Base-by-base conservation (phyloP, 2,888 invertebrate species). In the Phortica okadai region DNA sequence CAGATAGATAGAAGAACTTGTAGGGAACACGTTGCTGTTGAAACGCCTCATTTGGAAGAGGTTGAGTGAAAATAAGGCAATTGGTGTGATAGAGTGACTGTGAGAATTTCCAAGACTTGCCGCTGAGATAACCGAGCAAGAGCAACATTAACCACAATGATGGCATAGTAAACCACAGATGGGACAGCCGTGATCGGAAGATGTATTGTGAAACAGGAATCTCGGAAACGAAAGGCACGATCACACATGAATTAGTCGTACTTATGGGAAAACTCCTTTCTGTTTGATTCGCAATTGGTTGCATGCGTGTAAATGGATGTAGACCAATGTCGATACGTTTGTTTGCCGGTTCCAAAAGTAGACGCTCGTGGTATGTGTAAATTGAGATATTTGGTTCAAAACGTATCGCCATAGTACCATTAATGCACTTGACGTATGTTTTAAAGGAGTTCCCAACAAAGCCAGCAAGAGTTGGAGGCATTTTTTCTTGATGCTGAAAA, bases 261-360 rank as follows among this genome's bases (percentile, higher is more conserved):
- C 42, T 41, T 11, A 66, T 2, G 42, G 66, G 66, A 10, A 41
- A 42, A 66, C 41, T 66, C 6, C 4, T 16, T 6, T n/a, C 41
- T 5, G 66, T 66, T 10, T n/a, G 14, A 41, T 66, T 66, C 1
- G 66, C 14, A 6, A 41, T 42, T 1, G 7, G 42, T 66, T 33
- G 11, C 66, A 66, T 66, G 6, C 10, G 14, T 2, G 66, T 66
- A 21, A 66, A 41, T 11, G 66, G 66, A 66, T 66, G 33, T 3
- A 66, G 8, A 41, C 66, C 33, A 10, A 66, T 66, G 11, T 66
- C 41, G 66, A 66, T n/a, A 41, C 42, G 66, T 14, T 66, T 66
- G 21, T 21, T 1, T 14, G 11, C 16, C 1, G 42, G 41, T 14
- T 66, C 14, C n/a, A 66, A 6, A 3, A 42, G 10, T 14, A 66